These are phyloP conservation scores for Ia io DNA, from an alignment of 2,113 vertebrate species.

Conservation along the genomic window DNA sequence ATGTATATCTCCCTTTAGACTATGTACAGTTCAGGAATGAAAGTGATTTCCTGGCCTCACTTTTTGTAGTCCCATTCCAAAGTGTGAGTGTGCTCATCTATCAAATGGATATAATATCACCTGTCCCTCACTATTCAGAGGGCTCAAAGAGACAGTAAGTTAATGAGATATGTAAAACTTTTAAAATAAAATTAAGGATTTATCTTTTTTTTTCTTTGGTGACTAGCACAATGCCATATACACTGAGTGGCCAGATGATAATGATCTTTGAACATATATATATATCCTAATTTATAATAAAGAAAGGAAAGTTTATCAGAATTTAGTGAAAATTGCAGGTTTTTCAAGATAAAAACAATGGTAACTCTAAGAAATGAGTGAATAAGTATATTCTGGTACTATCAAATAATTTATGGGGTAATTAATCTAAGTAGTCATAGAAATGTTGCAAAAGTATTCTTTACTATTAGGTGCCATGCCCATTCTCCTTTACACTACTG, in stretches of 20 bases:
- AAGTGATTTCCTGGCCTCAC: not conserved
- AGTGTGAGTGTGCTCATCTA: not conserved
- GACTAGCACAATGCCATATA: not conserved
- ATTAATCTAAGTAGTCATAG: constrained; percentile 20
- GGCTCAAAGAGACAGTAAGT: not conserved
- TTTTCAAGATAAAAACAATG: constrained; percentile 31
- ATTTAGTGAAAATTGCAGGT: not conserved
- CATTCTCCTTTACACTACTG: not conserved
- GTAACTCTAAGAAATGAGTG: constrained; percentile 2
- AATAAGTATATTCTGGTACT: constrained; percentile 5
- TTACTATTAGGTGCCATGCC: not conserved
- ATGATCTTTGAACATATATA: too few relatives aligned
- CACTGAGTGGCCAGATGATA: too few relatives aligned
- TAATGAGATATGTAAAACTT: not conserved
- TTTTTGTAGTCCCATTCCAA: not conserved
- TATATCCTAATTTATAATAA: not conserved
- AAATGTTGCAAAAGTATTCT: constrained; percentile 20
- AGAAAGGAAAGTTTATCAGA: constrained; percentile 2
- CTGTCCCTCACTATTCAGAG: not conserved
- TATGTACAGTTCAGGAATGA: not conserved
- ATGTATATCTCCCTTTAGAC: not conserved
- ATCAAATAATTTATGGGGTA: constrained; percentile 15
- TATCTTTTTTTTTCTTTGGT: not conserved
- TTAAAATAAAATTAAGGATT: not conserved
- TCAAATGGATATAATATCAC: not conserved